Evolutionary conservation across 2,888 invertebrate species (phyloP).

Genomic region (Dicycla oo): DNA sequence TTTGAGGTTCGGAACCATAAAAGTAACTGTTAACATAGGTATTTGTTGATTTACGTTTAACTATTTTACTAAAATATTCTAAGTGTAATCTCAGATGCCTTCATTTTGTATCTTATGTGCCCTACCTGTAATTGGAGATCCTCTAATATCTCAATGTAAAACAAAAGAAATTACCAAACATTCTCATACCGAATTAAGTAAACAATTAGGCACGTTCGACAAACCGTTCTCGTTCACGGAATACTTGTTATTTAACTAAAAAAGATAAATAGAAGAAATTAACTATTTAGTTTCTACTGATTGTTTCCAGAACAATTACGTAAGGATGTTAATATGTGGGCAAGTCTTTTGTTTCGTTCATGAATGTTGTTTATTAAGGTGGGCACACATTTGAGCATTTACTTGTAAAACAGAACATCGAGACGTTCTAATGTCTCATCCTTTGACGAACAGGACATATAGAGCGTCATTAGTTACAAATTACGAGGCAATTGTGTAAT

Average conservation of each 20-base stretch:
- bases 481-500: background rate
- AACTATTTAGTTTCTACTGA: conserved; percentile 47
- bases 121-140: conserved; percentile 2
- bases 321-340: conserved; percentile 40
- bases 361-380: conserved; percentile 27
- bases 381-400: conserved; percentile 4
- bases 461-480: background rate
- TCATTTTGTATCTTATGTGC: background rate
- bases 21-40: too few relatives aligned
- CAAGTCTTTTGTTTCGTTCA: conserved; percentile 40
- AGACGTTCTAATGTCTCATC: background rate
- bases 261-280: conserved; percentile 59
- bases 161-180: conserved; percentile 37
- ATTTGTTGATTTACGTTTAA: too few relatives aligned
- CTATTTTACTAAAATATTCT: background rate
- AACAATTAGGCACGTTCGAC: conserved; percentile 47
- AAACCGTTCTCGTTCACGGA: conserved; percentile 45
- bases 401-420: background rate
- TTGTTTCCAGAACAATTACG: conserved; percentile 48
- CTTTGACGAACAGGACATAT: background rate
- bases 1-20: too few relatives aligned
- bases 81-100: background rate
- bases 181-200: conserved; percentile 28
- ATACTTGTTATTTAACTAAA: conserved; percentile 48
- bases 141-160: conserved; percentile 6